phyloP scores from a whole-genome alignment of 2,113 vertebrate species.

The Sapayoa aenigma region DNA sequence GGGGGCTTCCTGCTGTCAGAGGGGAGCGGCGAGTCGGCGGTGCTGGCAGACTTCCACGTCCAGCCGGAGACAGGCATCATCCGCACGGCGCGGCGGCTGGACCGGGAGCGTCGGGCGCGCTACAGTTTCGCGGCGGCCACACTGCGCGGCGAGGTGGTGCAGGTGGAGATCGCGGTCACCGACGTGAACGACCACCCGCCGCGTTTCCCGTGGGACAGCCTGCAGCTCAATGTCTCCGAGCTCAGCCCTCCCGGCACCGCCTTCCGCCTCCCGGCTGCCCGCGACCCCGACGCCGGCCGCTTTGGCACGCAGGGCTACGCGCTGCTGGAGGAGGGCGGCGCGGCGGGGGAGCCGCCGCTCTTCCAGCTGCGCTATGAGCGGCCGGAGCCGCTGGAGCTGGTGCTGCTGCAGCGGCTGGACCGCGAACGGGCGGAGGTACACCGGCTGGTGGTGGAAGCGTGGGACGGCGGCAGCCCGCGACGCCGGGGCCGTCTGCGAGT shows the following conservation, averaged over 20 bases:
- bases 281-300: constrained; percentile 81
- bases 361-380: constrained; percentile 63
- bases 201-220: constrained; percentile 70
- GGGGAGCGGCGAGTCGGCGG: constrained; percentile 83
- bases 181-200: constrained; percentile 91
- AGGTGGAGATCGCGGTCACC: constrained; percentile 80
- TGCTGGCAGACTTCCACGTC: constrained; percentile 88
- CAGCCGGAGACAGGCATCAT: constrained; percentile 87
- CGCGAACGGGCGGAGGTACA: constrained; percentile 78
- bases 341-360: neutral
- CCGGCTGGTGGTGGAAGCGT: constrained; percentile 81
- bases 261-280: constrained; percentile 83
- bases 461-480: constrained; percentile 85
- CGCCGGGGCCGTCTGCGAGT: constrained; percentile 76
- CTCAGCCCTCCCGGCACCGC: constrained; percentile 78
- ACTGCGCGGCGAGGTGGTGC: constrained; percentile 83
- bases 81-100: constrained; percentile 83
- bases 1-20: constrained; percentile 90
- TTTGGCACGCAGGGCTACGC: constrained; percentile 84
- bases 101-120: constrained; percentile 81
- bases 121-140: constrained; percentile 91
- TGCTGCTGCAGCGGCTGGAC: constrained; percentile 79
- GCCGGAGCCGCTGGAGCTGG: constrained; percentile 76
- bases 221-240: constrained; percentile 83
- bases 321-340: constrained; percentile 42